Percentiles rank a stretch among this genome's conserved stretches.
phyloP scores from a whole-genome alignment of 53 echinoderm and acorn worm genomes.

The Paracentrotus lividus region DNA sequence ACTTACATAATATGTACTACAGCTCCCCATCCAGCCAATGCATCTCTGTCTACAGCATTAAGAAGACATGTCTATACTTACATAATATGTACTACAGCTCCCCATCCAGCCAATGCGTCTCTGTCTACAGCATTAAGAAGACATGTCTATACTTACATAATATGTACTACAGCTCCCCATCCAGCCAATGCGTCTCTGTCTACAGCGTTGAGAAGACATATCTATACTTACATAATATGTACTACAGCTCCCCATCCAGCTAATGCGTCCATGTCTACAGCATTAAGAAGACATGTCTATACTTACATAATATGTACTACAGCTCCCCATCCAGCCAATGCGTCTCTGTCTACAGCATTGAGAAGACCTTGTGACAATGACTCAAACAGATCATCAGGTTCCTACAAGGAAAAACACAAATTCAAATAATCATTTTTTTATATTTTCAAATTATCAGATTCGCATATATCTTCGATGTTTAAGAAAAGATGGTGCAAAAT shows the following conservation, averaged over 20 bases:
- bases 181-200: constrained; percentile 96
- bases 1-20: constrained; percentile 99
- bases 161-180: constrained; percentile 98
- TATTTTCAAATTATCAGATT: too few relatives aligned
- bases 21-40: constrained; percentile 97
- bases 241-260: constrained; percentile 99
- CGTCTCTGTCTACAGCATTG: constrained; percentile 98
- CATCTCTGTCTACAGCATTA: constrained; percentile 98
- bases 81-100: constrained; percentile 97
- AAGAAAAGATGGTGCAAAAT: too few relatives aligned
- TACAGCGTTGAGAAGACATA: constrained; percentile 90
- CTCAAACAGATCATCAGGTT: constrained; percentile 98
- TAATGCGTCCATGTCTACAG: constrained; percentile 95
- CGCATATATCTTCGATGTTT: too few relatives aligned
- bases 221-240: constrained; percentile 92
- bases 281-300: constrained; percentile 83
- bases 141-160: constrained; percentile 88
- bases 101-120: constrained; percentile 98
- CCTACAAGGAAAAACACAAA: constrained; percentile 67
- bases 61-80: constrained; percentile 94
- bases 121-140: constrained; percentile 93
- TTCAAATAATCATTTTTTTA: not conserved
- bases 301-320: constrained; percentile 99
- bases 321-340: constrained; percentile 97
- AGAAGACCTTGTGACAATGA: constrained; percentile 93